Base-by-base conservation (phyloP, 1,140 invertebrate genomes). In the Drosophila aff. region DNA sequence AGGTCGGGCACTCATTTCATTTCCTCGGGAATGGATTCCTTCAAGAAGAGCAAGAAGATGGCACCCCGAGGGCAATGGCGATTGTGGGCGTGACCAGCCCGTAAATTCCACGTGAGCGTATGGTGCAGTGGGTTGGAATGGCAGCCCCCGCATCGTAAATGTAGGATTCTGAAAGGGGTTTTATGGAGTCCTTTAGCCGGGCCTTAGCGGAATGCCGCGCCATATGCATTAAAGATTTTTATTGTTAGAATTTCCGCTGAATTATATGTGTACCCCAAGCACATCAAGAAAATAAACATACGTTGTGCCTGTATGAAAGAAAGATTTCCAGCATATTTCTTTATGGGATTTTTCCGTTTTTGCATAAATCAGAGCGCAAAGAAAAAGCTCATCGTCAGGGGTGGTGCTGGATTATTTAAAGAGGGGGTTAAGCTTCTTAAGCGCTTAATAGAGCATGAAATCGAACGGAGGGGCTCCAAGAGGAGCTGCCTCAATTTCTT, bases 161-260 rank as follows among this genome's bases (percentile, higher is more conserved):
- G 68, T 40, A 58, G 59, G 68, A 76, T 78, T 78, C 68, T 44
- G 47, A 82, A 71, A 59, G 28, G 79, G 82, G 57, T 74, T 84
- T 85, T 85, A 81, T 81, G 75, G 68, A 73, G 71, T 74, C 55
- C 68, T 73, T 57, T 61, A 52, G 55, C 38, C 53, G 33, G 63
- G 66, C 73, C 62, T 81, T 65, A 36, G 60, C 73, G 63, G 41
- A 65, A 79, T 62, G 62, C 62, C 64, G 69, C 50, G 76, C 18
- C 71, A 72, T 71, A 81, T 89, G 84, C 81, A 89, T 89, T 89
- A 85, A 90, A 90, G 67, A 85, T 84, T 90, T 90, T 89, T 90
- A 89, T 89, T 89, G 74, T 85, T 85, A 63, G 81, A 78, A 78
- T 76, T 84, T 50, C 52, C 43, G 33, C 60, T 49, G 65, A 74